A percentile compares a stretch with the other conserved stretches of the same genome.
phyloP scores from a whole-genome alignment of 1,140 invertebrate species.

The Neotoxoptera formosana region DNA sequence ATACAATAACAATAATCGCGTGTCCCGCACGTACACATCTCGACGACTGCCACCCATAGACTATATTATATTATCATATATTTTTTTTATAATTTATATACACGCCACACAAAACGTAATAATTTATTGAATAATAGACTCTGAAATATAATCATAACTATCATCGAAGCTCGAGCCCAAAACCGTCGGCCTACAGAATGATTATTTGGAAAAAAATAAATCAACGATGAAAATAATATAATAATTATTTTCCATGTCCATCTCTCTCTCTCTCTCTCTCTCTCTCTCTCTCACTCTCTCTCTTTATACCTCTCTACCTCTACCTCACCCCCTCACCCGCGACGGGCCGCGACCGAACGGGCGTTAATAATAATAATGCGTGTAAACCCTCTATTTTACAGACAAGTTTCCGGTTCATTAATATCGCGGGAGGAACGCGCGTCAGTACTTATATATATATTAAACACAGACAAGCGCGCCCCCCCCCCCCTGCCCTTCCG shows the following conservation, averaged over 20 bases:
- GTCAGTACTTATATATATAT: conserved; percentile 14
- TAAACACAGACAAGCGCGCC: not conserved
- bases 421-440: not conserved
- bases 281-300: not conserved
- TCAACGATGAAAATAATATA: not conserved
- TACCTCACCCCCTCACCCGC: too few species aligned
- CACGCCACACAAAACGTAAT: not conserved
- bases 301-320: too few species aligned
- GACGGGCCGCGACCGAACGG: not conserved
- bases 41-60: not conserved
- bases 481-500: not conserved
- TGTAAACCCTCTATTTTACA: not conserved
- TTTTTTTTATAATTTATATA: not conserved
- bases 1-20: not conserved
- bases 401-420: conserved; percentile 4
- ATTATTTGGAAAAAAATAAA: not conserved
- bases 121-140: conserved; percentile 6
- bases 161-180: not conserved
- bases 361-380: not conserved
- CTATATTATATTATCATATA: conserved; percentile 4
- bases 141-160: not conserved
- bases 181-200: not conserved
- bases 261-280: not conserved
- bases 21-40: not conserved
- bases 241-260: not conserved